phyloP scores from a whole-genome alignment of 2,888 invertebrate species.

The Sinodicranocentrus sp. region DNA sequence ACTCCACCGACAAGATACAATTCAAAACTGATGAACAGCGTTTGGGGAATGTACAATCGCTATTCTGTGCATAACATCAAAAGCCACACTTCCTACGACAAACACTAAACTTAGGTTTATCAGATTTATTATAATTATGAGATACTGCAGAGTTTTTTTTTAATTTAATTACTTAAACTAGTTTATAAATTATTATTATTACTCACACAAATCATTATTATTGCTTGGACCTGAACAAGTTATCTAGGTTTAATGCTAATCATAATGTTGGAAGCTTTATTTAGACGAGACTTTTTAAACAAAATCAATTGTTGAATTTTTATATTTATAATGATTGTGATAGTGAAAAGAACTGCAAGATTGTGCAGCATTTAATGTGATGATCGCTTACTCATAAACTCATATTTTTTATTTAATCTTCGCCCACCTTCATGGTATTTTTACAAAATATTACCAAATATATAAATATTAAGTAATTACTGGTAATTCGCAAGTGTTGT shows the following conservation, averaged over 20 bases:
- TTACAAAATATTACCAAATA: no score
- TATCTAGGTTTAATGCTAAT: background rate
- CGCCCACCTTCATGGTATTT: no score
- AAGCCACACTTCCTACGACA: slow-evolving; percentile 78
- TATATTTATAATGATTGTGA: no score
- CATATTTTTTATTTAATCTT: no score
- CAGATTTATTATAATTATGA: slow-evolving; percentile 71
- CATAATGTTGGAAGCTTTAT: no score
- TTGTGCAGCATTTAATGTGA: no score
- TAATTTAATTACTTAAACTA: background rate
- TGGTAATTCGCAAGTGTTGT: no score
- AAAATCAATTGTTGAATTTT: no score
- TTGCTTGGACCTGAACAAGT: slow-evolving; percentile 1
- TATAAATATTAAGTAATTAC: no score
- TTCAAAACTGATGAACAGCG: slow-evolving; percentile 92
- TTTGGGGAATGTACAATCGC: slow-evolving; percentile 94
- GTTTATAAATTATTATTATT: background rate
- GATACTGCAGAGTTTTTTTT: slow-evolving; percentile 54
- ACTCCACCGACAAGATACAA: slow-evolving; percentile 86
- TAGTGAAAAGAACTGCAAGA: no score
- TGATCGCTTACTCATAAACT: no score
- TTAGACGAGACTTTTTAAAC: no score
- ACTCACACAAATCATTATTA: background rate
- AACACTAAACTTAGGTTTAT: slow-evolving; percentile 69
- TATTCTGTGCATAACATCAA: slow-evolving; percentile 94